Base-by-base conservation (phyloP, 2,797 vertebrate species). In the Avahi laniger region DNA sequence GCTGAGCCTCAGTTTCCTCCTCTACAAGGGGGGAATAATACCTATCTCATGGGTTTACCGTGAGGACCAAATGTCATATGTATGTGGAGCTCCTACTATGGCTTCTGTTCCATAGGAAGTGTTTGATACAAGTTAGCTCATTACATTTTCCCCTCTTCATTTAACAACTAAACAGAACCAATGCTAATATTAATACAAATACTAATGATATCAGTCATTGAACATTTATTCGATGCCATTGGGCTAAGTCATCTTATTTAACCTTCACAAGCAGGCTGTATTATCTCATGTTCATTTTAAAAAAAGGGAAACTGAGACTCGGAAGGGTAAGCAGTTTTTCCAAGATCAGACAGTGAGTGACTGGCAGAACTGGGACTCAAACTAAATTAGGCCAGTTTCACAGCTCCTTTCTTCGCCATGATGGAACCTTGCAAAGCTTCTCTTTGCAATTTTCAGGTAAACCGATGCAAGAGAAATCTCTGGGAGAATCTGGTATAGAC, bases 221-320 rank as follows among this genome's bases (percentile, higher is more conserved):
- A 82, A 43, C 10, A 79, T 48, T 43, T 91, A 46, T 76, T 83
- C 33, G 52, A 4, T 63, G 30, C 33, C 52, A 91, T 17, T 70
- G 22, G 30, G 14, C 57, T 89, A 57, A 48, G 24, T 72, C 30
- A 86, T 26, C 11, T 76, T 75, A 88, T 80, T 83, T 52, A 83
- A 7, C 38, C 11, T 80, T 75, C 82, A 46, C 15, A 57, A n/a
- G 52, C 17, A 69, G 50, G 13, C 14, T 78, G 3, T 65, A 54
- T 69, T 85, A 84, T 70, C 87, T 85, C 73, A 81, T 20, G 52
- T 43, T 93, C 59, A 59, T 69, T 90, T 95, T 92, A 76, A 61
- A 76, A 54, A 87, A n/a, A 17, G 87, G 65, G 33, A 90, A 80
- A 76, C 43, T 1, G 7, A 91, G 18, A 72, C 57, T 86, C 13